Evolutionary conservation across 2,113 vertebrate genomes (phyloP).

Genomic region (Pteronura brasiliensis): DNA sequence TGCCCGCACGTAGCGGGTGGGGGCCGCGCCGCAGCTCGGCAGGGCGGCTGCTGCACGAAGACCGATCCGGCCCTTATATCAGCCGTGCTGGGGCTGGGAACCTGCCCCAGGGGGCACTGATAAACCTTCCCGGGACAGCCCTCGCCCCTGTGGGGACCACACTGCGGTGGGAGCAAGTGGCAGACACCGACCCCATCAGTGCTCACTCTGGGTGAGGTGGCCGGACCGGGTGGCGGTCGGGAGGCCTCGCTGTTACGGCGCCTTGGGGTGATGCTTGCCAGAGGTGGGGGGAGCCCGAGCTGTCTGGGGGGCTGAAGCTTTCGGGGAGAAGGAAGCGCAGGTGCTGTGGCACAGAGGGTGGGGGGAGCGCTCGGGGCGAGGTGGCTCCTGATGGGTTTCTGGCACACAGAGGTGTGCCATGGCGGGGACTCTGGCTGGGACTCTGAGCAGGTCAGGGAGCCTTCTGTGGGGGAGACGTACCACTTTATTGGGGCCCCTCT

Average conservation of each 20-base stretch:
- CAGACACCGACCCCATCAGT: background rate
- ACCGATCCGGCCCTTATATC: background rate
- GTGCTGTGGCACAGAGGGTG: background rate
- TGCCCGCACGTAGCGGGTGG: background rate
- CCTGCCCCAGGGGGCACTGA: background rate
- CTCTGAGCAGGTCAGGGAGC: background rate
- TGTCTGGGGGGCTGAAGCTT: background rate
- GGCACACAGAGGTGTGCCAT: background rate
- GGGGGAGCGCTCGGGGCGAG: background rate
- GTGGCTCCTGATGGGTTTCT: background rate
- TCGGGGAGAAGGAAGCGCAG: background rate
- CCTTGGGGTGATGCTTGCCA: too few species aligned
- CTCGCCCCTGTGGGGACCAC: background rate
- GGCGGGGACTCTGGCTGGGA: background rate
- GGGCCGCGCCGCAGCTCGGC: background rate
- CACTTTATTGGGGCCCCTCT: background rate
- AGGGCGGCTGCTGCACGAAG: background rate
- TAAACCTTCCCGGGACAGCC: background rate
- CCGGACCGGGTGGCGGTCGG: background rate
- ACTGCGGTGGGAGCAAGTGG: background rate
- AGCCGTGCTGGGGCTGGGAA: background rate
- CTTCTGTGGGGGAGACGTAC: background rate
- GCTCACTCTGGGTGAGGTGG: background rate
- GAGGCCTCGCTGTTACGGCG: too few species aligned
- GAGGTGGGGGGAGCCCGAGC: background rate